Evolutionary conservation across 2,888 invertebrate species (phyloP), one percentile per base, ranked within the genome.

Genomic region (Trissolcus brochymenae): DNA sequence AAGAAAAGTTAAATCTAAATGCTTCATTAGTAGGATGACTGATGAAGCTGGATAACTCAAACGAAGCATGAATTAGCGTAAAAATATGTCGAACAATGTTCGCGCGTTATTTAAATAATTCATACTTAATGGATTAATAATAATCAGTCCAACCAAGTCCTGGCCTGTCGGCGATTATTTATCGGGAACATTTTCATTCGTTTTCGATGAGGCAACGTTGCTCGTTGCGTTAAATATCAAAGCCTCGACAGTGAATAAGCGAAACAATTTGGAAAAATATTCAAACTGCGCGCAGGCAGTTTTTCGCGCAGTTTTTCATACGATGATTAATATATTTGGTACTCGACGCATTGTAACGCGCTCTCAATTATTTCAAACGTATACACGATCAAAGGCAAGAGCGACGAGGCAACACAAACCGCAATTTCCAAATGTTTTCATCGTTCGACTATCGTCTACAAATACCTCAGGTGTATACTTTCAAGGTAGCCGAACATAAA

Each of bases 381-480:
- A 19, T 19, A 59, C 61, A 64, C 62, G 60, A 51, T 57, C 53
- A 57, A 59, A 72, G 55, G 4, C 51, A 16, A 16, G 46, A 41
- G 51, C 25, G 67, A 29, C 21, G 57, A 55, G 49, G 11, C 14
- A 59, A 49, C 53, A 56, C 53, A 56, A 62, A 66, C 74, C 74
- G 70, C 74, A 67, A 64, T 71, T 71, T 64, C 71, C 73, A 57
- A 78, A 78, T 71, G 74, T 78, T 78, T 73, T 71, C 74, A 78
- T 70, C 74, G 70, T 29, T 54, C 29, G 62, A 74, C 66, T 71
- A 70, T 59, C 61, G 62, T 62, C 78, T 70, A 74, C 78, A 78
- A 78, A 74, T 78, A 78, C 66, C 70, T 60, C 64, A 54, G 53
- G 54, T 55, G 56, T 67, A 51, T 49, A 51, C 16, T 46, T 72